These are phyloP conservation scores for Prochilodus magdalenae DNA, from an alignment of 2,113 vertebrate genomes.

Conservation along the genomic window DNA sequence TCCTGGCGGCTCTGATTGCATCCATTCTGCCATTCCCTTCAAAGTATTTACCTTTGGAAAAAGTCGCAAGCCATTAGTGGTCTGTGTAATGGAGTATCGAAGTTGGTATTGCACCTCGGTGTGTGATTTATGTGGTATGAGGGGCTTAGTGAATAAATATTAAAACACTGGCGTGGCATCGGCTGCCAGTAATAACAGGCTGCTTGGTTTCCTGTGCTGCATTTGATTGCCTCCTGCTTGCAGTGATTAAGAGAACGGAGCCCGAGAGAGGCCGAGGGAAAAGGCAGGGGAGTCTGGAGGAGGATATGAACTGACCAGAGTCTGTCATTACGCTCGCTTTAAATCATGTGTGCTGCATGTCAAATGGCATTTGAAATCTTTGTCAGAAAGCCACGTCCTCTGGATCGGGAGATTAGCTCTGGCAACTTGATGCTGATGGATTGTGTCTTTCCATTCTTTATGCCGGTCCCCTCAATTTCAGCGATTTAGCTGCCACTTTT, in stretches of 20 bases:
- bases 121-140: constrained; percentile 70
- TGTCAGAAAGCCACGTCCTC: constrained; percentile 9
- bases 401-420: neutral
- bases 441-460: neutral
- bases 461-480: neutral
- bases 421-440: neutral
- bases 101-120: constrained; percentile 60
- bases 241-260: constrained; percentile 53
- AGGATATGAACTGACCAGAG: constrained; percentile 42
- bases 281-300: constrained; percentile 18
- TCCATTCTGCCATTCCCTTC: constrained; percentile 53
- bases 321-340: constrained; percentile 37
- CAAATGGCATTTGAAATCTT: neutral
- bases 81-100: constrained; percentile 59
- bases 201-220: constrained; percentile 69
- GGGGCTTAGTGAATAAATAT: constrained; percentile 71
- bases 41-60: constrained; percentile 63
- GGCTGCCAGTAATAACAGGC: constrained; percentile 75
- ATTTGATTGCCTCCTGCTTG: constrained; percentile 65
- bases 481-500: neutral
- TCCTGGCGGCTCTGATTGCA: constrained; percentile 48
- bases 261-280: neutral
- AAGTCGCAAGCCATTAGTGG: constrained; percentile 66
- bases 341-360: constrained; percentile 36
- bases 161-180: constrained; percentile 67